Base-by-base conservation (phyloP, 2,888 invertebrate species). In the Ormyrus nitidulus region DNA sequence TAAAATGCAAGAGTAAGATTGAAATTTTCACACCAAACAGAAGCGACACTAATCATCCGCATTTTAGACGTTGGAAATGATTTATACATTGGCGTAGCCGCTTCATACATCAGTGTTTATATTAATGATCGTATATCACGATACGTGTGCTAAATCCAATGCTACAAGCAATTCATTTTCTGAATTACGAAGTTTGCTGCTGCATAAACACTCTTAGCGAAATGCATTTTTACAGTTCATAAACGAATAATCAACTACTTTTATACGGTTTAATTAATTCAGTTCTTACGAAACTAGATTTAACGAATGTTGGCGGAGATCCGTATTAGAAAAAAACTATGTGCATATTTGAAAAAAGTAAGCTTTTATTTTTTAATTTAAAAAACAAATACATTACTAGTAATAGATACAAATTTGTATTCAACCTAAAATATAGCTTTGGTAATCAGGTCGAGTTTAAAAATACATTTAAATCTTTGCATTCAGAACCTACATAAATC, bases 91-190 rank as follows among this genome's bases (percentile, higher is more conserved):
- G 68, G 70, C 65, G 69, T 46, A 62, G 56, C 74, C 13, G 65
- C 59, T 70, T 73, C 80, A 61, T 72, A 66, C 68, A 77, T 76
- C 74, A 72, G 70, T 70, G 77, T 75, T 81, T 77, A 74, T 61
- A 71, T 77, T 77, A 81, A 81, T 66, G 77, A 77, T 74, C 77
- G 70, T 77, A 77, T 66, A 81, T 77, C 81, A 74, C 61, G 77
- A 19, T 77, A 56, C 54, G 48, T 61, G 49, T 56, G 54, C 65
- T 76, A 75, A 71, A 75, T 70, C 62, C 62, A 73, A 54, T 13
- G 9, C 49, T 51, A 19, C 46, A 10, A 62, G 56, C 11, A 44
- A 44, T 79, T 51, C 19, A 70, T 79, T 74, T 70, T 70, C 19
- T 19, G 1, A 19, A 19, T 19, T 19, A 19, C 19, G 46, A 62